Evolutionary conservation across 2,797 vertebrate genomes (phyloP).

Genomic region (Hypotaenidia okinawae): DNA sequence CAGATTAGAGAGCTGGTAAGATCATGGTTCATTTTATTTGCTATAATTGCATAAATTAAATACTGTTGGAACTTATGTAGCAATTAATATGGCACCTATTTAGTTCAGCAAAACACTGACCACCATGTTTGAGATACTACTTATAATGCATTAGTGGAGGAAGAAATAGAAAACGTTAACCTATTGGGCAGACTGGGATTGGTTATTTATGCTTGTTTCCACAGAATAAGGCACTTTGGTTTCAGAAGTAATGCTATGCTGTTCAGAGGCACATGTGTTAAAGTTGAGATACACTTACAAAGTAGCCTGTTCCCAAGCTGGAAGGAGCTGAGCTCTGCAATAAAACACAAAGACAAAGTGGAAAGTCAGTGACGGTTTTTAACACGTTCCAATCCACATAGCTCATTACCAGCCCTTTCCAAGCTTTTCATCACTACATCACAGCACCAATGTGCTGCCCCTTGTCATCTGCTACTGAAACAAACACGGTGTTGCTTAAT

Average conservation of each 20-base stretch:
- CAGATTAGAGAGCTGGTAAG: not conserved
- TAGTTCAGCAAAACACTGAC: not conserved
- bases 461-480: conserved; percentile 85
- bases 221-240: not conserved
- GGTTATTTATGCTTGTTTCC: not conserved
- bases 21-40: not conserved
- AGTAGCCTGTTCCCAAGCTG: conserved; percentile 87
- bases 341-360: conserved; percentile 78
- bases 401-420: conserved; percentile 86
- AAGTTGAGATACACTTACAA: conserved; percentile 82
- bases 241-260: conserved; percentile 3
- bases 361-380: conserved; percentile 80
- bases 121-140: not conserved
- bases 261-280: conserved; percentile 37
- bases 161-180: not conserved
- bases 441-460: conserved; percentile 79
- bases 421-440: conserved; percentile 85
- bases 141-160: not conserved
- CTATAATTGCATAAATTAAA: not conserved
- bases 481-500: conserved; percentile 81
- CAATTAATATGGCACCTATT: not conserved
- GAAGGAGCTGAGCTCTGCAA: conserved; percentile 85
- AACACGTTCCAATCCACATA: conserved; percentile 76
- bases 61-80: not conserved
- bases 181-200: not conserved